Percentiles rank a stretch among this genome's conserved stretches.
These are phyloP conservation scores for Capromys pilorides DNA, from an alignment of 2,797 vertebrate genomes.

Conservation along the genomic window DNA sequence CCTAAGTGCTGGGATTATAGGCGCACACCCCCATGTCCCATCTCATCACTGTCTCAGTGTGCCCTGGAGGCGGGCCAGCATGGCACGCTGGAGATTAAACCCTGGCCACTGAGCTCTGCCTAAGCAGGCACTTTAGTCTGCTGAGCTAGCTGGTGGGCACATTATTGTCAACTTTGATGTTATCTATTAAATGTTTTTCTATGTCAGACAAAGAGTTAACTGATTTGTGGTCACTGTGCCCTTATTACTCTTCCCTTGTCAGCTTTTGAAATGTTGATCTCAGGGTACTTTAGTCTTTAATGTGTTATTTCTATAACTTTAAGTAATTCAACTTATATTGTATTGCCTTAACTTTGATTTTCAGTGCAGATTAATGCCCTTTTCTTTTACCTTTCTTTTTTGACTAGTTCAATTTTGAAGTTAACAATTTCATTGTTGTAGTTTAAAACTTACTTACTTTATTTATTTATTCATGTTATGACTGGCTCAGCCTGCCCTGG, in stretches of 20 bases:
- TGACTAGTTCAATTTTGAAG: conserved; percentile 4
- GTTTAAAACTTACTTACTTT: not conserved
- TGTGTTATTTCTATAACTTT: not conserved
- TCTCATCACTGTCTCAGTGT: no score
- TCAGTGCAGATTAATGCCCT: not conserved
- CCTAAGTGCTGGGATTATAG: no score
- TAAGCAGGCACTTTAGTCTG: no score
- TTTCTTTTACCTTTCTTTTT: not conserved
- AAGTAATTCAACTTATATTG: not conserved
- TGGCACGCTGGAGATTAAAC: no score
- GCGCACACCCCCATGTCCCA: no score
- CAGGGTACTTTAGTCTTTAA: not conserved
- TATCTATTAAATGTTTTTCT: conserved; percentile 1
- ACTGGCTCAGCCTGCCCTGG: no score
- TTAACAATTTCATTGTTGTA: not conserved
- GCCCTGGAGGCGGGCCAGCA: no score
- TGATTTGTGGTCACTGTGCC: not conserved
- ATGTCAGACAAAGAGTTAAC: not conserved
- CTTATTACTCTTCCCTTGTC: not conserved
- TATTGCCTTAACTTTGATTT: not conserved
- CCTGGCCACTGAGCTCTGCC: no score
- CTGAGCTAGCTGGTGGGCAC: no score
- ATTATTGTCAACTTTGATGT: not conserved
- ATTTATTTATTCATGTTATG: no score
- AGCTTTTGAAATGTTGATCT: not conserved